phyloP scores from a whole-genome alignment of 2,888 invertebrate genomes.

The Macrophya annulata region DNA sequence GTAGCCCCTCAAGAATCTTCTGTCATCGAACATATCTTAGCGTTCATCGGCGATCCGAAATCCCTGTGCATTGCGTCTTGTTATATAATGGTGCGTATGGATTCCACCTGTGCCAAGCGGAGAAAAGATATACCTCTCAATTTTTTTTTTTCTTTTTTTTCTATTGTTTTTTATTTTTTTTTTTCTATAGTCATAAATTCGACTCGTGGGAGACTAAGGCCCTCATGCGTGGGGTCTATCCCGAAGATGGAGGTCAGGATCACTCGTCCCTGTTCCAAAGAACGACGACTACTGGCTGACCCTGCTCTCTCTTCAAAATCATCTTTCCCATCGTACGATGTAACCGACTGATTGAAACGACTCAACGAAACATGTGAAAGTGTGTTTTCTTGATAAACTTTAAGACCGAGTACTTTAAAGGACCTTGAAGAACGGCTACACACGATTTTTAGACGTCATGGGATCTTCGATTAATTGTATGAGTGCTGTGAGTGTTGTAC shows the following conservation, averaged over 20 bases:
- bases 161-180: no score
- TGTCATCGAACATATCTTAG: slow-evolving; percentile 65
- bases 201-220: slow-evolving; percentile 71
- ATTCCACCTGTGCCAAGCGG: slow-evolving; percentile 50
- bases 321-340: slow-evolving; percentile 24
- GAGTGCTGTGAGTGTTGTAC: neutral
- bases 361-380: slow-evolving; percentile 3
- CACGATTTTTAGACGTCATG: neutral
- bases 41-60: slow-evolving; percentile 57
- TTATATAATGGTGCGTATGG: slow-evolving; percentile 52
- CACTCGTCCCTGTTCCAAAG: slow-evolving; percentile 28
- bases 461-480: neutral
- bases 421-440: neutral
- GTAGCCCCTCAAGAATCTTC: slow-evolving; percentile 70
- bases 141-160: neutral
- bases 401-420: neutral
- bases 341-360: slow-evolving; percentile 14
- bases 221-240: slow-evolving; percentile 74
- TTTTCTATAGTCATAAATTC: slow-evolving; percentile 64
- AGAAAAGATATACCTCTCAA: slow-evolving; percentile 34
- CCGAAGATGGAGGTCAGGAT: slow-evolving; percentile 69
- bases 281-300: slow-evolving; percentile 17
- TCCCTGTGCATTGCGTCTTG: slow-evolving; percentile 57
- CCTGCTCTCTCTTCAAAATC: neutral
- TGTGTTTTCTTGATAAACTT: neutral